Base-by-base conservation (phyloP, 2,113 vertebrate species). In the Butorides virescens region DNA sequence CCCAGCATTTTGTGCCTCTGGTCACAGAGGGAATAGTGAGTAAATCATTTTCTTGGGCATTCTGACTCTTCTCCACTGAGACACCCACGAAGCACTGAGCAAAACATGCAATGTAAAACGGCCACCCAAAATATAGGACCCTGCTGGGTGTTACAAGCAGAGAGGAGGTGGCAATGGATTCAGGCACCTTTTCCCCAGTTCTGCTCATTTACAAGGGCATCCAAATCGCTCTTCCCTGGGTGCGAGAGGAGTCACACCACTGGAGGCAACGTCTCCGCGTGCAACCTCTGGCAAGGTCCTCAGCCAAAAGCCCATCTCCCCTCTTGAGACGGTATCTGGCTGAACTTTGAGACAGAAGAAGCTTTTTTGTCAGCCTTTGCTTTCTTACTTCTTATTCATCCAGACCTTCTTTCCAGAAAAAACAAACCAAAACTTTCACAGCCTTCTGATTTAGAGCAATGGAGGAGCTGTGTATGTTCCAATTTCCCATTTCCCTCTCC, bases 401-500 rank as follows among this genome's bases (percentile, higher is more conserved):
- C 15, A 83, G 32, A 53, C 4, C 12, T 59, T 50, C 13, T 59
- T 86, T 83, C 15, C 63, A 73, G 52, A 34, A 80, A 84, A 84
- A 95, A 8, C 10, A 55, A 75, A 78, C 14, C 5, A 29, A 34
- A 82, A 68, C 17, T 9, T 59, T 89, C 37, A 55, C 21, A 50
- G 12, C 8, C 6, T 67, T 71, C 47, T 78, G 46, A 81, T 89
- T 89, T 5, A 81, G 26, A 63, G 27, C 47, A 84, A 34, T 13
- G 7, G 4, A 87, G 65, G 30, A 89, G 27, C 16, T 25, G 11
- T 1, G 1, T 73, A 15, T 58, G 26, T 50, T 61, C 26, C 53
- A 66, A 2, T 58, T 91, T 68, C 21, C 1, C 0, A 2, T 58
- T 91, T 68, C 21, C 1, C 0, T 81, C 44, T 62, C 17, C 15